Evolutionary conservation across 2,113 vertebrate species (phyloP).

Genomic region (Silurus glanis): DNA sequence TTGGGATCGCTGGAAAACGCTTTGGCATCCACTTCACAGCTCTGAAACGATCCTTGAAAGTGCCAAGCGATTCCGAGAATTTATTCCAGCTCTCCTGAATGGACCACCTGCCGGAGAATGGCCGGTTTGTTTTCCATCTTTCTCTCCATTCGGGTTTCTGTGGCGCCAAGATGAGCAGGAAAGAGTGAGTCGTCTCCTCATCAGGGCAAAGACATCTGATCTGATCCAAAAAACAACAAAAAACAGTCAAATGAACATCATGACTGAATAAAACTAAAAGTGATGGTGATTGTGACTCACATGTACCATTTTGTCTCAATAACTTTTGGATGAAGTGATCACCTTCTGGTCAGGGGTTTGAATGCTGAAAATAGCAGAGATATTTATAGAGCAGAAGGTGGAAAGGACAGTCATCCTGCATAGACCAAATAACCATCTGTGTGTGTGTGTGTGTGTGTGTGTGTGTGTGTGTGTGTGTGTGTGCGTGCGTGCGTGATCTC

Average conservation of each 20-base stretch:
- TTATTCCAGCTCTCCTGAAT: constrained; percentile 59
- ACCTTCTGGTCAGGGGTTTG: background rate
- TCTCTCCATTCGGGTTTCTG: constrained; percentile 1
- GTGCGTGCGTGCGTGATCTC: background rate
- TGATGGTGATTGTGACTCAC: too few relatives aligned
- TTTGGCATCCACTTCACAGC: constrained; percentile 30
- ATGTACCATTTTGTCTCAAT: background rate
- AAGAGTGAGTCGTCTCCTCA: background rate
- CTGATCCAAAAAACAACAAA: background rate
- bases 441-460: background rate
- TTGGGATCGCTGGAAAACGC: constrained; percentile 6
- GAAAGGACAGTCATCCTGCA: background rate
- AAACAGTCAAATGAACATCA: background rate
- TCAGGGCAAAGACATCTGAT: background rate
- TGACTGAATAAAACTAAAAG: background rate
- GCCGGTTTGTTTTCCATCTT: constrained; percentile 53
- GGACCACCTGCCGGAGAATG: constrained; percentile 54
- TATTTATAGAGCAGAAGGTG: background rate
- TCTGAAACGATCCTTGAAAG: constrained; percentile 51
- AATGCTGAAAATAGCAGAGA: background rate
- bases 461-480: background rate
- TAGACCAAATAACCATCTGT: background rate
- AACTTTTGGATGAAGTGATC: background rate
- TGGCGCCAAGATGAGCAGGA: background rate
- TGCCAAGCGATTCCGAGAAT: constrained; percentile 55